Evolutionary conservation across 2,797 vertebrate species (phyloP), one percentile per base, ranked within the genome.

Genomic region (Cottoperca gobio): DNA sequence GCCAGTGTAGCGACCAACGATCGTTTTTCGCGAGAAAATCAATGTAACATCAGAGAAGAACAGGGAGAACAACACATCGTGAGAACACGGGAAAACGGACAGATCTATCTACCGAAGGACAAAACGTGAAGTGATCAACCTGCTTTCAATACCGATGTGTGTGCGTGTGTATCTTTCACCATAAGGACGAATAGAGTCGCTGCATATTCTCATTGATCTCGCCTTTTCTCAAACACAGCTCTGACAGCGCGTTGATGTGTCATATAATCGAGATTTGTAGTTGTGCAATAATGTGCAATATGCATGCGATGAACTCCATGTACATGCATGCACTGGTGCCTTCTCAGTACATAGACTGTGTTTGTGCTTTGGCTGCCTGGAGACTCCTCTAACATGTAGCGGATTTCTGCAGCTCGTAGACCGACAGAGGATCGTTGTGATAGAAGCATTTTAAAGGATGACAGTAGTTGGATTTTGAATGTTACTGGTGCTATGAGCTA

Each of bases 11-110:
- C 73, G 50, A 52, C 53, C 73, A 65, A 82, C 26, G 23, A 82
- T 68, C 71, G 8, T 26, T 66, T 77, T 73, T 63, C 69, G 37
- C 46, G 46, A 76, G 42, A 83, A 82, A 83, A 61, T 55, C 84
- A 37, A 16, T 57, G 40, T n/a, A 45, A 59, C 59, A 48, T 23
- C 81, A 11, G 23, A 62, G 73, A 23, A 49, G 68, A 49, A 0
- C 33, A 65, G 45, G n/a, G 66, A 19, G 66, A 86, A 50, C 45
- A 28, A 50, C 45, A 28, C 28, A 26, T 26, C 54, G 61, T 6
- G 8, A 43, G 24, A 8, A 26, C 17, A 21, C 21, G 0, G 23
- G 10, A 28, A 52, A 35, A 50, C 49, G 45, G 55, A 65, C 40
- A 17, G 8, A 82, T 50, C 45, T 11, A 24, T 42, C 28, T 12